Conservation (phyloP, 2,113 vertebrate species). For the Microcebus griseorufus region DNA sequence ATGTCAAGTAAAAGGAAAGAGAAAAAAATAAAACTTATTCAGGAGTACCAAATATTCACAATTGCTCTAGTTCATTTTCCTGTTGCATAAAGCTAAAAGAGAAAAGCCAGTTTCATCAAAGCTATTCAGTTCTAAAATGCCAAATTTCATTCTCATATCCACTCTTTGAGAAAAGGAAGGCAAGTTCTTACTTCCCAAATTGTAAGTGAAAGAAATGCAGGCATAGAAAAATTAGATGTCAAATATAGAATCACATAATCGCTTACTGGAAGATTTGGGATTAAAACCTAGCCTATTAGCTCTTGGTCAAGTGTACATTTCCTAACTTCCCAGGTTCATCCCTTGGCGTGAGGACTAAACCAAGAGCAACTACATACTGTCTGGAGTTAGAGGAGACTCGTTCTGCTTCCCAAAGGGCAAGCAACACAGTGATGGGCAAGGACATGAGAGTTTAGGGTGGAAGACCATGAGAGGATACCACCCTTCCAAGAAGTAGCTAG, state of each 20-base stretch:
- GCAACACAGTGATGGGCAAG: not conserved
- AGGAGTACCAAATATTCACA: not conserved
- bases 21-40: not conserved
- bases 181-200: not conserved
- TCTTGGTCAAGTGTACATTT: not conserved
- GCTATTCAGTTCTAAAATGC: not conserved
- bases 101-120: not conserved
- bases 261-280: not conserved
- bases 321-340: not conserved
- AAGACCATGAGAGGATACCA: not conserved
- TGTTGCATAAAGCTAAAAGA: not conserved
- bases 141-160: not conserved
- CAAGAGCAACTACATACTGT: rapidly evolving
- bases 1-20: not conserved
- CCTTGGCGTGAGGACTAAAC: not conserved
- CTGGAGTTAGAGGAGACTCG: not conserved
- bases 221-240: not conserved
- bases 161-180: not conserved
- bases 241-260: not conserved
- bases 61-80: not conserved
- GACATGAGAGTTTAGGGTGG: not conserved
- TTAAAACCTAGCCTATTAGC: not conserved
- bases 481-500: not conserved
- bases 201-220: not conserved
- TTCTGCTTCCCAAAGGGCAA: not conserved